These are phyloP conservation scores for Alethe castanea DNA, from an alignment of 2,113 vertebrate species.

Conservation along the genomic window DNA sequence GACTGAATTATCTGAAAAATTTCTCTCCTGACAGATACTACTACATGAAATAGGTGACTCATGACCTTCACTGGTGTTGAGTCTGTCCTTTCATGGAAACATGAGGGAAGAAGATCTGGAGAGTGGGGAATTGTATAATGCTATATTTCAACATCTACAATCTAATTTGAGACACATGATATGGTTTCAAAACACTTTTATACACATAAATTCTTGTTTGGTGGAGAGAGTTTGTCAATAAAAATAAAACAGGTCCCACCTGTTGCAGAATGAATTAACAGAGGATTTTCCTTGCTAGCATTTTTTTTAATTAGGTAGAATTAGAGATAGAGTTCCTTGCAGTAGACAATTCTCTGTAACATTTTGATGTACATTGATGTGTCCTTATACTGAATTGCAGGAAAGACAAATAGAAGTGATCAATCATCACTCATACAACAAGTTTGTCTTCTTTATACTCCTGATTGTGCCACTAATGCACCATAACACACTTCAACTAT, in stretches of 20 bases:
- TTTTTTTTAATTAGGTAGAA: neutral
- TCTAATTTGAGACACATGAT: neutral
- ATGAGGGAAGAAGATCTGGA: neutral
- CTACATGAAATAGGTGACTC: neutral
- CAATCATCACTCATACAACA: neutral
- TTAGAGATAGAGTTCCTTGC: neutral
- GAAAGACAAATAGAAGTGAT: neutral
- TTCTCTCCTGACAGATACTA: neutral
- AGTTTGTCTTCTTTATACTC: neutral
- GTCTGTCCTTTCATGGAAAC: neutral
- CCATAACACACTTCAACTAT: neutral
- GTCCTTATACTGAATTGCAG: neutral
- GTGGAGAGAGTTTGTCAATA: neutral
- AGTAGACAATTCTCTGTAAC: neutral
- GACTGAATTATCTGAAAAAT: neutral
- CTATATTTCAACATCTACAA: neutral
- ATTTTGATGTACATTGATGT: neutral
- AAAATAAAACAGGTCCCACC: neutral
- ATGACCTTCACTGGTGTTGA: neutral
- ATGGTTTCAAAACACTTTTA: neutral
- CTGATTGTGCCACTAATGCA: neutral
- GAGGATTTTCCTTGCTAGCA: neutral
- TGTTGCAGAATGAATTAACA: neutral
- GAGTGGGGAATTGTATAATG: neutral
- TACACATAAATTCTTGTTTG: neutral